A percentile compares a stretch with the other conserved stretches of the same genome.
These are phyloP conservation scores for Acanthurus tractus DNA, from an alignment of 2,797 vertebrate genomes.

Conservation along the genomic window DNA sequence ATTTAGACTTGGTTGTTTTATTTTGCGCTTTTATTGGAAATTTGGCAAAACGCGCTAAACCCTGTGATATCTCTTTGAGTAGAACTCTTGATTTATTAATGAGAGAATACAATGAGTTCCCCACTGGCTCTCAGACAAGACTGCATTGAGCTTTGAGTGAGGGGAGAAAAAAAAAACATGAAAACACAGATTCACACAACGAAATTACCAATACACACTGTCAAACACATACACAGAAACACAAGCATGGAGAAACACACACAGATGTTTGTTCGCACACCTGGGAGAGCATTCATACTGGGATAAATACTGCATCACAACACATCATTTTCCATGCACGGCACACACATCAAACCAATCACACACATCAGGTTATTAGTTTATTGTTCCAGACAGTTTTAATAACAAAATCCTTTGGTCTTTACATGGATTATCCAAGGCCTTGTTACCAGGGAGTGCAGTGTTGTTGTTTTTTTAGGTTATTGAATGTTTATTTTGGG, in stretches of 20 bases:
- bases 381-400: conserved; percentile 28
- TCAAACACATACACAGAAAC: not conserved
- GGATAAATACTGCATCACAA: conserved; percentile 20
- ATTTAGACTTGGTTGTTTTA: conserved; percentile 15
- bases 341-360: conserved; percentile 39
- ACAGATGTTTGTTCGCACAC: conserved; percentile 14
- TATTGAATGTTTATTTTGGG: too few relatives aligned
- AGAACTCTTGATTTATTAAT: conserved; percentile 76
- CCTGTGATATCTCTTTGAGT: conserved; percentile 68
- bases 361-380: conserved; percentile 31
- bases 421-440: conserved; percentile 13
- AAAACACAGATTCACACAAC: conserved; percentile 46
- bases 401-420: conserved; percentile 23
- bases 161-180: conserved; percentile 67
- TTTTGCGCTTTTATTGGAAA: conserved; percentile 46
- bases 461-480: not conserved
- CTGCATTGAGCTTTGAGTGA: conserved; percentile 54
- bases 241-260: not conserved
- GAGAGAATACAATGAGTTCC: conserved; percentile 71
- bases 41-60: conserved; percentile 55
- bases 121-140: conserved; percentile 49
- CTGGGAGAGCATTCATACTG: conserved; percentile 3
- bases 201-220: conserved; percentile 27
- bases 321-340: conserved; percentile 30
- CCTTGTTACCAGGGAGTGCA: not conserved